phyloP scores from a whole-genome alignment of 2,113 vertebrate species.

The Entomyzon cyanotis region DNA sequence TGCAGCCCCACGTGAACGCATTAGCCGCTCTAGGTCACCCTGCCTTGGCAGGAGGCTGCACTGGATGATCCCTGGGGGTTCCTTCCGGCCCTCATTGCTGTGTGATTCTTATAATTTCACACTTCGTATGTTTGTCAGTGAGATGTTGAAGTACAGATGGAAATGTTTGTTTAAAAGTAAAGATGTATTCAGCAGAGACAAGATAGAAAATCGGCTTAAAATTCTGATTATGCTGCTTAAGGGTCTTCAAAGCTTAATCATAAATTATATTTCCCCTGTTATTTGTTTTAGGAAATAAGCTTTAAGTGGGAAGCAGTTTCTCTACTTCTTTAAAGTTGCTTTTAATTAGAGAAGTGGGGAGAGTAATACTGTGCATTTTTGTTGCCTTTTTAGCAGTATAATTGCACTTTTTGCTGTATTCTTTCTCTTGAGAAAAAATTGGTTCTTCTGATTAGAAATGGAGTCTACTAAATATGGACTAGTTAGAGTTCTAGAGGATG shows the following conservation, averaged over 20 bases:
- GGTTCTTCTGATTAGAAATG: neutral
- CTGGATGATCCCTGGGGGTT: neutral
- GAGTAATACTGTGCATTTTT: neutral
- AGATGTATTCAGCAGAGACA: neutral
- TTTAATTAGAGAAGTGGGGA: neutral
- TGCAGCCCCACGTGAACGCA: neutral
- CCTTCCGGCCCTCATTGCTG: neutral
- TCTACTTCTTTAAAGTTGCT: neutral
- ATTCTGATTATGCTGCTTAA: neutral
- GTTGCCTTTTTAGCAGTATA: neutral
- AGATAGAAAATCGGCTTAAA: neutral
- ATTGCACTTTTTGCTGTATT: neutral
- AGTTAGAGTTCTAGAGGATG: neutral
- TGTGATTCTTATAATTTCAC: neutral
- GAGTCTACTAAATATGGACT: neutral
- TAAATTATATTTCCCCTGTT: neutral
- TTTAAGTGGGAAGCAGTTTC: neutral
- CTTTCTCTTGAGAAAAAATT: neutral
- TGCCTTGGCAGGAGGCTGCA: neutral
- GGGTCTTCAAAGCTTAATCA: neutral
- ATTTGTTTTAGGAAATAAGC: neutral
- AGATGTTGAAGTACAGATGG: neutral
- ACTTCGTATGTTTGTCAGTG: neutral
- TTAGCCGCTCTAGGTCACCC: neutral
- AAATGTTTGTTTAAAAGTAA: neutral